A percentile compares a stretch with the other conserved stretches of the same genome.
These are phyloP conservation scores for Ochotona princeps DNA, from an alignment of 2,113 vertebrate species.

Conservation along the genomic window DNA sequence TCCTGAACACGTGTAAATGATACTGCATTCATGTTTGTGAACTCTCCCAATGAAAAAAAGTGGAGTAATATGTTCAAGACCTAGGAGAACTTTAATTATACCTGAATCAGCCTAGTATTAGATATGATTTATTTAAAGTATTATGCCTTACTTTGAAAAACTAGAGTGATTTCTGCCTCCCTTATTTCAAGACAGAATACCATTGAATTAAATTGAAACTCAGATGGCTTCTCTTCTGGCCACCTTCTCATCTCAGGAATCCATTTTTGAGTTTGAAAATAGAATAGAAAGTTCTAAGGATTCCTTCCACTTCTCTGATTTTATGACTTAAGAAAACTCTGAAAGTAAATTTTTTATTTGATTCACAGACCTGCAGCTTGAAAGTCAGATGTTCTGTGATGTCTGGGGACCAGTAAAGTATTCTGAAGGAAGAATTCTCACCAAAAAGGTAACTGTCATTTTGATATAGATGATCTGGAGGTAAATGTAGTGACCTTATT, in stretches of 20 bases:
- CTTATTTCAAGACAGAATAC: not conserved
- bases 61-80: not conserved
- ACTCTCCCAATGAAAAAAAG: not conserved
- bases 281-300: not conserved
- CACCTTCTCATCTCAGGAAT: not conserved
- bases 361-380: slow-evolving; percentile 4
- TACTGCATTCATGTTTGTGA: not conserved
- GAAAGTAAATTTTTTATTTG: slow-evolving; percentile 49
- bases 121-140: not conserved
- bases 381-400: slow-evolving; percentile 44
- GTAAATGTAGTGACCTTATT: slow-evolving; percentile 75
- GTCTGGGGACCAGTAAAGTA: not conserved
- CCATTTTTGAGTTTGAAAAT: slow-evolving; percentile 9
- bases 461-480: slow-evolving; percentile 28
- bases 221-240: not conserved
- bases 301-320: slow-evolving; percentile 22
- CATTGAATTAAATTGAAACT: not conserved
- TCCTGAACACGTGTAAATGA: not conserved
- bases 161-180: not conserved
- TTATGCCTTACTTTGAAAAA: slow-evolving; percentile 26
- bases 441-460: slow-evolving; percentile 20
- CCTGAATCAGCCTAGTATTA: not conserved
- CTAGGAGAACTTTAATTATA: not conserved
- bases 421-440: slow-evolving; percentile 26
- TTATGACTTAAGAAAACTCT: slow-evolving; percentile 44